phyloP scores from a whole-genome alignment of 2,113 vertebrate species.

The Mixornis gularis region DNA sequence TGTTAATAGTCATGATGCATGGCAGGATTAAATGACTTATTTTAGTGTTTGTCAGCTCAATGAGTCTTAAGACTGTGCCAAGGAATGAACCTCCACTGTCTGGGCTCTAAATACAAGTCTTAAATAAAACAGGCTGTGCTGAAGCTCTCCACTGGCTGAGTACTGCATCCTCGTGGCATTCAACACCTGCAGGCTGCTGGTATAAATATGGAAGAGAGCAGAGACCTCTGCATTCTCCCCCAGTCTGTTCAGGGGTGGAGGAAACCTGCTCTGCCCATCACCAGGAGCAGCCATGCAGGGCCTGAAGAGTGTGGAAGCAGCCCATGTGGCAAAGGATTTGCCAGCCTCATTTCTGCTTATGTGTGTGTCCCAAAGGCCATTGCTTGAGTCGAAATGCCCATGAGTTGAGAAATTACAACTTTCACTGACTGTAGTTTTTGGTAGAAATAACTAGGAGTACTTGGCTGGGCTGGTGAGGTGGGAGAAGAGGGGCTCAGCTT shows the following conservation, averaged over 20 bases:
- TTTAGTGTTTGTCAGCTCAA: background rate
- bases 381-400: background rate
- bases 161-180: background rate
- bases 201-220: background rate
- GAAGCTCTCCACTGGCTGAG: background rate
- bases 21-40: background rate
- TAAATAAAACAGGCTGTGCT: background rate
- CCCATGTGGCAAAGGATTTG: background rate
- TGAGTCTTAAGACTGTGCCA: background rate
- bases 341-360: background rate
- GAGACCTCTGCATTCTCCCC: background rate
- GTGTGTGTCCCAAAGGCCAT: background rate
- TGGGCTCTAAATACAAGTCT: background rate
- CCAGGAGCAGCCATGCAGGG: background rate
- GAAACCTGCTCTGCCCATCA: background rate
- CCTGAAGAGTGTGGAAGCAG: background rate
- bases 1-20: background rate
- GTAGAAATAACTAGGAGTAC: background rate
- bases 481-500: background rate
- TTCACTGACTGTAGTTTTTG: background rate
- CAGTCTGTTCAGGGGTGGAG: background rate
- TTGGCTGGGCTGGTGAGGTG: background rate
- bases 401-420: background rate
- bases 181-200: background rate
- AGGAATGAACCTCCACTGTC: background rate